Percentiles rank a stretch among this genome's conserved stretches.
phyloP scores from a whole-genome alignment of 1,140 invertebrate genomes.

The Pachypsylla venusta region DNA sequence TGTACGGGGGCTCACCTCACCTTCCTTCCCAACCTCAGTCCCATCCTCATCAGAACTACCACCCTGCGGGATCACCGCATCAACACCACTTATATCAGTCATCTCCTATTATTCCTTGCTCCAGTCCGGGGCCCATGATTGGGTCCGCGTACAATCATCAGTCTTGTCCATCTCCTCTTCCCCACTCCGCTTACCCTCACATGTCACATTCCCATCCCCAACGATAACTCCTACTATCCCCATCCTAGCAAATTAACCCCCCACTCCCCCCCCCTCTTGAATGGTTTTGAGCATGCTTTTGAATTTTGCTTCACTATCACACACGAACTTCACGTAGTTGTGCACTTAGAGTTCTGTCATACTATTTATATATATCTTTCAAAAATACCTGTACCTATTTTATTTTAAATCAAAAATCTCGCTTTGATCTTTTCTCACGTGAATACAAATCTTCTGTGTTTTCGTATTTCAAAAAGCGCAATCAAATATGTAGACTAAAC shows the following conservation, averaged over 20 bases:
- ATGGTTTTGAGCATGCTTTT: conserved; percentile 1
- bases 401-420: no score
- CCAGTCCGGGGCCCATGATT: conserved; percentile 37
- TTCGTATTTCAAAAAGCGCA: no score
- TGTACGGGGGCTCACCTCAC: conserved; percentile 55
- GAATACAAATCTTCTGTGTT: no score
- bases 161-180: conserved; percentile 42
- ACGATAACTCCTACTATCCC: conserved; percentile 41
- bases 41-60: conserved; percentile 42
- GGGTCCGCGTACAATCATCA: conserved; percentile 37
- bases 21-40: conserved; percentile 37
- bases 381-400: no score
- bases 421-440: no score
- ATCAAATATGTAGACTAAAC: no score
- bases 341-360: no score
- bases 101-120: conserved; percentile 41
- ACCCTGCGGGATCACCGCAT: conserved; percentile 27
- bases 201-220: conserved; percentile 50
- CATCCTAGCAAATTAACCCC: background rate
- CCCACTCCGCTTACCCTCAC: conserved; percentile 39
- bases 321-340: background rate
- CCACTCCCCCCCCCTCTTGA: background rate
- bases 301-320: background rate
- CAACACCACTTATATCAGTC: conserved; percentile 33
- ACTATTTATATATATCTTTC: no score